phyloP scores from a whole-genome alignment of 2,888 invertebrate species.

The Cloeon dipterum region DNA sequence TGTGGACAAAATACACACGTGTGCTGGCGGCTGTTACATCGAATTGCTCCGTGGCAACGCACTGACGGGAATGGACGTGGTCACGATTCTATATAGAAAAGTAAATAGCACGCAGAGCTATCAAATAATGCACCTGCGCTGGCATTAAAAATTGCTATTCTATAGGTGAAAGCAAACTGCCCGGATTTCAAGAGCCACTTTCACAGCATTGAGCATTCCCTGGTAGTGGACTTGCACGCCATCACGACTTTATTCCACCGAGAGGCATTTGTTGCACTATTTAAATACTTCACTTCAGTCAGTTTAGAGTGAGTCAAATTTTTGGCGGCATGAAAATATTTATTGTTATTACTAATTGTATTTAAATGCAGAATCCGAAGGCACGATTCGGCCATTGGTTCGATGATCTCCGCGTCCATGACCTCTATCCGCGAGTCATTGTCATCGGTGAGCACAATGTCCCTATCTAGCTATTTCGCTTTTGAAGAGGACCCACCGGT shows the following conservation, averaged over 20 bases:
- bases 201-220: slow-evolving; percentile 53
- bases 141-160: background rate
- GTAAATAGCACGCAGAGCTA: no score
- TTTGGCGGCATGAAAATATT: no score
- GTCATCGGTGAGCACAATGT: background rate
- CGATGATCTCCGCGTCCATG: background rate
- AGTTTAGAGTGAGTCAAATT: slow-evolving; percentile 35
- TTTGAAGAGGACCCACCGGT: slow-evolving; percentile 37
- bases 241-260: slow-evolving; percentile 43
- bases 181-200: slow-evolving; percentile 64
- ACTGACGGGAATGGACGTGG: slow-evolving; percentile 28
- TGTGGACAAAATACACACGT: slow-evolving; percentile 54
- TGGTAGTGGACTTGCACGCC: slow-evolving; percentile 42
- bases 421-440: slow-evolving; percentile 1
- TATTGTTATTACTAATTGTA: no score
- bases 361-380: background rate
- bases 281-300: slow-evolving; percentile 41
- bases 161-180: slow-evolving; percentile 50
- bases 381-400: background rate
- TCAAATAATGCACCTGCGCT: background rate
- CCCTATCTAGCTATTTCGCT: slow-evolving; percentile 6
- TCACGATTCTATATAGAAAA: slow-evolving; percentile 52
- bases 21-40: slow-evolving; percentile 47
- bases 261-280: slow-evolving; percentile 42
- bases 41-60: slow-evolving; percentile 38